Evolutionary conservation across 2,888 invertebrate genomes (phyloP), one percentile per base, ranked within the genome.

Genomic region (Drosophila tanythrix): DNA sequence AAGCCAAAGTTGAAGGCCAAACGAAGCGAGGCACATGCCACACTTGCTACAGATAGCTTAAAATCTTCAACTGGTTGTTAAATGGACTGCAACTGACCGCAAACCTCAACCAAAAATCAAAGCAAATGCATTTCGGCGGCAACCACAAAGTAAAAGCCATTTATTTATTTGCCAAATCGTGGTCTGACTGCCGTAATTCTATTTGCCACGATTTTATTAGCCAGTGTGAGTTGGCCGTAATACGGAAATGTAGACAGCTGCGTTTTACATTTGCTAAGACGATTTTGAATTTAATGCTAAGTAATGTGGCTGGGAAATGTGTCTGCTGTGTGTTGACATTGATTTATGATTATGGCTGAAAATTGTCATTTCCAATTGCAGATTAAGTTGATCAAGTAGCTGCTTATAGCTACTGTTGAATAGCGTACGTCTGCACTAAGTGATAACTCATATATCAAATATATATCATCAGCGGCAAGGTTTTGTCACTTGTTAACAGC

Each of bases 171-270:
- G 62, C 29, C 73, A 67, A 85, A 72, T 61, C 62, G 65, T 63
- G 60, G 79, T 46, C 21, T 46, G 46, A 21, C n/a, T 21, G 60
- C 76, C 60, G 51, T 62, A 53, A 38, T n/a, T 43, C 43, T 61
- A 55, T 46, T 25, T 46, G 62, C 48, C 57, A 55, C 57, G 25
- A 58, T 71, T 61, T 40, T 40, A 68, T 66, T 52, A 36, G 55
- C 33, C 53, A 66, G 43, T 29, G 8, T 21, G 56, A 43, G 63
- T 64, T 35, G 64, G 76, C 74, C 67, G 59, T 43, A 80, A 79
- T 61, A 76, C 82, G 84, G 86, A 84, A 84, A 82, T 79, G 25
- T 60, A 70, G 72, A 79, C 81, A 84, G 87, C 61, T 80, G 80
- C 72, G 79, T 71, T 70, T 78, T 80, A 72, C 74, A 72, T 83